A percentile compares a stretch with the other conserved stretches of the same genome.
Evolutionary conservation across 2,797 vertebrate species (phyloP).

Genomic region (Macroramphosus scolopax): DNA sequence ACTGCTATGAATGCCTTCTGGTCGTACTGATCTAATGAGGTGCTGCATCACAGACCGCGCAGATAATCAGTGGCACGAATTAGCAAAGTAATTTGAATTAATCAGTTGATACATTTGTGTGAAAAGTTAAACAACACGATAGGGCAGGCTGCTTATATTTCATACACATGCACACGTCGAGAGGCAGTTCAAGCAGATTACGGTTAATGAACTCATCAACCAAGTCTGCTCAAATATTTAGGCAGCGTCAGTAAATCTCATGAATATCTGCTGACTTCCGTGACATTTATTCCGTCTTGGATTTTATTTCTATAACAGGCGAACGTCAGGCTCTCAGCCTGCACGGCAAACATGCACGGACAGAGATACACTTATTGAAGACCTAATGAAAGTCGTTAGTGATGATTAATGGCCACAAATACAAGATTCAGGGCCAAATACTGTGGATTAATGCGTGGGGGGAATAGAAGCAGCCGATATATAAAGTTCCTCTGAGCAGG

Average conservation of each 20-base stretch:
- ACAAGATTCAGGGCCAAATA: constrained; percentile 30
- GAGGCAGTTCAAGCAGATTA: constrained; percentile 59
- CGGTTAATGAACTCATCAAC: constrained; percentile 68
- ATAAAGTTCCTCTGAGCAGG: constrained; percentile 36
- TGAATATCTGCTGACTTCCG: constrained; percentile 51
- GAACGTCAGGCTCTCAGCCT: constrained; percentile 26
- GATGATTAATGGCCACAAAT: constrained; percentile 52
- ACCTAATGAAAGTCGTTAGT: constrained; percentile 46
- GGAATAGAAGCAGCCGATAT: constrained; percentile 39
- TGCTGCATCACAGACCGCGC: constrained; percentile 64
- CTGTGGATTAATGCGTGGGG: constrained; percentile 35
- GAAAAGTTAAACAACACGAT: constrained; percentile 58
- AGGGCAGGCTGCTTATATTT: constrained; percentile 60
- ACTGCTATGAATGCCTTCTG: constrained; percentile 58
- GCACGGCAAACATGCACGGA: constrained; percentile 39
- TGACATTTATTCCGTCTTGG: constrained; percentile 52
- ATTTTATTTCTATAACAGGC: constrained; percentile 54
- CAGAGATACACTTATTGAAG: constrained; percentile 40
- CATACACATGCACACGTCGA: constrained; percentile 53
- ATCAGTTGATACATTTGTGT: constrained; percentile 60
- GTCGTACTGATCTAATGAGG: constrained; percentile 69
- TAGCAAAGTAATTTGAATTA: constrained; percentile 72
- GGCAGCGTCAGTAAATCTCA: constrained; percentile 36
- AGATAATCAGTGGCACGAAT: constrained; percentile 72
- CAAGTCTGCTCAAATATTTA: constrained; percentile 56